Base-by-base conservation (phyloP, 1,140 invertebrate species). In the Papilio helenus region DNA sequence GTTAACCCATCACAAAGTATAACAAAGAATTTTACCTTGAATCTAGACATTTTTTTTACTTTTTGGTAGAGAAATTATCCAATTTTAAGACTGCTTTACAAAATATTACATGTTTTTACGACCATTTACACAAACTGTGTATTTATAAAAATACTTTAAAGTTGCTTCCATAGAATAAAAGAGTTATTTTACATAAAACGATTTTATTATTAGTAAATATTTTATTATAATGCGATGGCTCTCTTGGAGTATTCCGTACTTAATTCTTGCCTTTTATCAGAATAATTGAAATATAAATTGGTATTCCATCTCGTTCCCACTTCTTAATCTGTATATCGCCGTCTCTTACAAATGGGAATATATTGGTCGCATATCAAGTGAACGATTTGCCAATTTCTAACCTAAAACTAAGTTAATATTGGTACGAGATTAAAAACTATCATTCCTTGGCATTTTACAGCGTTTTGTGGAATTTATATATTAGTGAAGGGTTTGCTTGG, bases 401-500 rank as follows among this genome's bases (percentile, higher is more conserved):
- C 7, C 16, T 58, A 18, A 42, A 34, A 58, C 8, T 1, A 61
- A 42, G 42, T 39, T 16, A 16, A 10, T 55, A n/a, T 39, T 65
- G 58, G 18, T 42, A 44, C n/a, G 34, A 42, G 55, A 34, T 39
- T 58, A 9, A 26, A 76, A 76, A 61, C n/a, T 26, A 77, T 65
- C 76, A 77, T 77, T 77, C 76, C 76, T 29, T 77, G 76, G 76
- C 76, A 77, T 77, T 77, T 77, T 34, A 65, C 76, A 42, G 0
- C 14, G 42, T 61, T 39, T 42, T 42, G 76, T 77, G 55, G 65
- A 77, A 42, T 26, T 76, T 76, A 49, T 61, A 77, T 65, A 34
- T 44, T 77, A 77, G 55, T 44, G 10, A 65, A 77, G 34, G 18
- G 39, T 77, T 65, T 76, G 74, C 74, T 58, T 61, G 65, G 29